Conservation (phyloP, 2,113 vertebrate genomes). For the Mirounga angustirostris region DNA sequence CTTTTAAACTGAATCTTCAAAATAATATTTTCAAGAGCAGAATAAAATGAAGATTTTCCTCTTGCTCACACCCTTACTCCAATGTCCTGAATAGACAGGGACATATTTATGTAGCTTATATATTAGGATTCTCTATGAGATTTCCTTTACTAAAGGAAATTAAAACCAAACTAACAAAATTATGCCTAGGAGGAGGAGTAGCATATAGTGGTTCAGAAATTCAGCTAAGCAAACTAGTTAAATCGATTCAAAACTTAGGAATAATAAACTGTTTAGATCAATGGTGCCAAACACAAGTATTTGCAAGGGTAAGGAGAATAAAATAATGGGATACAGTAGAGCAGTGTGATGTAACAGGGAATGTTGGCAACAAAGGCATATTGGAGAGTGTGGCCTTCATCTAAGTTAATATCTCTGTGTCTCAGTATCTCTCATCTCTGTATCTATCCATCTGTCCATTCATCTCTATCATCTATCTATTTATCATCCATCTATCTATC, state of each 20-base stretch:
- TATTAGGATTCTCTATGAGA: not conserved
- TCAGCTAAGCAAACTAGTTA: not conserved
- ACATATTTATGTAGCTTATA: not conserved
- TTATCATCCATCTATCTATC: not conserved
- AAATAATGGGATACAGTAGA: not conserved
- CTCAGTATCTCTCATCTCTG: not conserved
- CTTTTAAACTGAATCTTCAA: not conserved
- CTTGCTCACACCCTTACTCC: not conserved
- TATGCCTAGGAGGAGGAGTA: not conserved
- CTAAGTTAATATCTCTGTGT: not conserved
- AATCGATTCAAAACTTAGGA: not conserved
- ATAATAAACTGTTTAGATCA: not conserved
- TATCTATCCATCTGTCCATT: not conserved
- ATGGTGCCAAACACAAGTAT: not conserved
- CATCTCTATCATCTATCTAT: not conserved
- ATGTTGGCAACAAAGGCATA: not conserved
- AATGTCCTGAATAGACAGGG: not conserved
- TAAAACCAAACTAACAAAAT: not conserved
- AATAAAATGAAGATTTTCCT: not conserved
- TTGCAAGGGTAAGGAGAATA: not conserved
- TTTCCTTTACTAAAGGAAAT: not conserved
- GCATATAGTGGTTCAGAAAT: not conserved
- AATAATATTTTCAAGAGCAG: conserved; percentile 1
- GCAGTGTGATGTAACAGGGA: not conserved
- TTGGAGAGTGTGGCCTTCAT: not conserved